Conservation (phyloP, 2,113 vertebrate species). For the Vulpes vulpes region DNA sequence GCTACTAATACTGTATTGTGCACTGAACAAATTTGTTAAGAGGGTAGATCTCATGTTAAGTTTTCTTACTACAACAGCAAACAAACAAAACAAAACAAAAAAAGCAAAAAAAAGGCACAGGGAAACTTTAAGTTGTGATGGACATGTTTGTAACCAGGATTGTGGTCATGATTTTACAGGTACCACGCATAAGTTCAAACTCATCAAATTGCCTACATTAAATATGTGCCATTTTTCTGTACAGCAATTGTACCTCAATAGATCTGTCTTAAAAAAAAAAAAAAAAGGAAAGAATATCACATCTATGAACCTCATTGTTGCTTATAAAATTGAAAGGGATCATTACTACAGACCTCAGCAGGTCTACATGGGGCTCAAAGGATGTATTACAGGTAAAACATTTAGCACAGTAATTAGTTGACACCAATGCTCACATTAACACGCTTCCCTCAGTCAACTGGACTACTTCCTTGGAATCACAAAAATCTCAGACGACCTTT, state of each 20-base stretch:
- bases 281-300: neutral
- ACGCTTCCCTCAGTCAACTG: neutral
- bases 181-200: neutral
- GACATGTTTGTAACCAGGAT: neutral
- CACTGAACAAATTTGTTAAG: neutral
- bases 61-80: neutral
- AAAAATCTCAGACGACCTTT: neutral
- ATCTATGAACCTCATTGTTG: neutral
- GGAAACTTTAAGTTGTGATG: neutral
- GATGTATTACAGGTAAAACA: neutral
- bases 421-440: neutral
- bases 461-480: neutral
- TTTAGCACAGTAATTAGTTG: neutral
- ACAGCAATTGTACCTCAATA: neutral
- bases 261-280: neutral
- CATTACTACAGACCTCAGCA: too few species aligned
- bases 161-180: neutral
- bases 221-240: neutral
- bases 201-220: neutral
- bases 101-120: neutral
- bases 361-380: neutral
- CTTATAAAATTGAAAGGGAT: neutral
- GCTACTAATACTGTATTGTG: too few species aligned
- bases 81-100: neutral
- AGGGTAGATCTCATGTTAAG: neutral